These are phyloP conservation scores for Brachyopa scutellaris DNA, from an alignment of 2,888 invertebrate species.

Conservation along the genomic window DNA sequence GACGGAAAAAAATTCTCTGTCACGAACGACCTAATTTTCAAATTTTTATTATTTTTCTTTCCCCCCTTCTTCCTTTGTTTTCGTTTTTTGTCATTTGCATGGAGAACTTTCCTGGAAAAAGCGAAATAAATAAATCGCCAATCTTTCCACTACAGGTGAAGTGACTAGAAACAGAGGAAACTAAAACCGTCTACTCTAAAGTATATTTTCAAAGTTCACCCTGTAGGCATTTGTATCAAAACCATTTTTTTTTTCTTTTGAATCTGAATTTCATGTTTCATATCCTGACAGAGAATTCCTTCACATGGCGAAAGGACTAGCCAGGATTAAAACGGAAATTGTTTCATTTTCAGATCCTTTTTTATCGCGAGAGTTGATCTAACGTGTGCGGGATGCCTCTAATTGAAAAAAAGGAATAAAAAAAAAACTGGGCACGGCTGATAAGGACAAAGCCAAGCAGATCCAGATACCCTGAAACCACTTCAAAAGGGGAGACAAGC, in stretches of 20 bases:
- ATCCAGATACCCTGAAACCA: constrained; percentile 23
- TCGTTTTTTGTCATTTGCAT: constrained; percentile 25
- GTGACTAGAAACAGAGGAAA: background rate
- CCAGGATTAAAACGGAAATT: constrained; percentile 66
- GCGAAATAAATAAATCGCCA: constrained; percentile 24
- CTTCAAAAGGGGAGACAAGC: background rate
- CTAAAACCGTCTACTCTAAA: constrained; percentile 14
- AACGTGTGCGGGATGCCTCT: constrained; percentile 53
- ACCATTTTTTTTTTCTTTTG: constrained; percentile 4
- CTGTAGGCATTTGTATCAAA: constrained; percentile 61
- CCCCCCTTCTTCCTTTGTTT: constrained; percentile 21
- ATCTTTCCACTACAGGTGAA: constrained; percentile 10
- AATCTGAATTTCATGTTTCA: constrained; percentile 59
- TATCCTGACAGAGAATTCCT: constrained; percentile 46
- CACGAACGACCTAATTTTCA: constrained; percentile 61
- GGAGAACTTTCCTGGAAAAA: constrained; percentile 15
- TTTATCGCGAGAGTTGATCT: constrained; percentile 61
- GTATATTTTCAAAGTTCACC: constrained; percentile 54
- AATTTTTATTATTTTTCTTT: constrained; percentile 23
- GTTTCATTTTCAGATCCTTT: constrained; percentile 67
- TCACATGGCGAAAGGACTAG: constrained; percentile 56
- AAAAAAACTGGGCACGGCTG: constrained; percentile 32
- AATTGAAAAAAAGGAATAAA: constrained; percentile 48
- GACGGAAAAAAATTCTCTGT: constrained; percentile 42
- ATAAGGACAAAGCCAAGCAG: constrained; percentile 53